Percentiles rank a stretch among this genome's conserved stretches.
Conservation (phyloP, 2,797 vertebrate genomes). For the Kryptolebias ocellatus region DNA sequence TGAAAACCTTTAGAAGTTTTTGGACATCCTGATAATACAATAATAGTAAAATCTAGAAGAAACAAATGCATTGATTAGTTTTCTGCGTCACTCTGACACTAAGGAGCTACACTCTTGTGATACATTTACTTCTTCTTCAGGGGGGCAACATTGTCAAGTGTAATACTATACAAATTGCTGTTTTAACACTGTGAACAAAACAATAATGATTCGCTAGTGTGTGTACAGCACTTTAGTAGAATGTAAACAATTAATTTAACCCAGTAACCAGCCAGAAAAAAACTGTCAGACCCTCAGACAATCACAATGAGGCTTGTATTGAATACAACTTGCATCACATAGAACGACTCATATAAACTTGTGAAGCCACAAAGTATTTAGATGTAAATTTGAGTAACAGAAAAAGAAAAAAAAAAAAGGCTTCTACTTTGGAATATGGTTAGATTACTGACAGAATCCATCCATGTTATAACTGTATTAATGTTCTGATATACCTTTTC, state of each 20-base stretch:
- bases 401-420: not conserved
- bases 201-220: not conserved
- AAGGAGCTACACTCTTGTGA: not conserved
- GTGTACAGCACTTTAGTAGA: not conserved
- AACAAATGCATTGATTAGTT: too few relatives aligned
- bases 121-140: not conserved
- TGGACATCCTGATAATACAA: too few relatives aligned
- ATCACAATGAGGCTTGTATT: not conserved
- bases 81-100: too few relatives aligned
- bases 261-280: not conserved
- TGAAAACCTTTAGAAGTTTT: too few relatives aligned
- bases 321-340: not conserved
- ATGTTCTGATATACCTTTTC: not conserved
- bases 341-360: not conserved
- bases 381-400: not conserved
- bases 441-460: not conserved
- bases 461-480: not conserved
- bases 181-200: not conserved
- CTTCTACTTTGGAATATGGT: too few relatives aligned
- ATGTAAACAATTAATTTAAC: not conserved
- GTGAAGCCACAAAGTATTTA: not conserved
- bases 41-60: too few relatives aligned
- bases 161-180: not conserved
- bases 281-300: not conserved
- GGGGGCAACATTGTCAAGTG: not conserved